Evolutionary conservation across 2,113 vertebrate genomes (phyloP).

Genomic region (Megaceryle torquata): DNA sequence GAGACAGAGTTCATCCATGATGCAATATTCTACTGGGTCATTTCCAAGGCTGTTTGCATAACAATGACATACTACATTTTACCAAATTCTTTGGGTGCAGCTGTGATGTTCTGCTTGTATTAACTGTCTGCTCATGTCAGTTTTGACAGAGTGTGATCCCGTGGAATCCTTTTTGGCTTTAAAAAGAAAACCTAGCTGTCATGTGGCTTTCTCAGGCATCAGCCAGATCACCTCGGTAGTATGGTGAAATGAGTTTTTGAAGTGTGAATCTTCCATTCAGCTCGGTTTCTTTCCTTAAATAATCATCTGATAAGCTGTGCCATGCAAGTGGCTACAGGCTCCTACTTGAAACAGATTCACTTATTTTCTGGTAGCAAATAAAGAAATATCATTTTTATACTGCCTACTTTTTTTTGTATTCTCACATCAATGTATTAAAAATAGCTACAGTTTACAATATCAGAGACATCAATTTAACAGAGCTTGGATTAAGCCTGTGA

Average conservation of each 20-base stretch:
- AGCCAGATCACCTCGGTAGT: neutral
- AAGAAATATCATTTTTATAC: neutral
- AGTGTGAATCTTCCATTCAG: neutral
- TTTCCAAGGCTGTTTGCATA: slow-evolving; percentile 35
- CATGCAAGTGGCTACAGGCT: neutral
- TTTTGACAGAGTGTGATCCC: neutral
- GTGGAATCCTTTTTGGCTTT: slow-evolving; percentile 17
- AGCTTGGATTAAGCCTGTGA: slow-evolving; percentile 44
- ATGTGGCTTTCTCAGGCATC: neutral
- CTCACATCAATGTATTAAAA: neutral
- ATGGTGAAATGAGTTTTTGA: neutral
- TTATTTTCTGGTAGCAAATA: neutral
- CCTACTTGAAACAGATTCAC: neutral
- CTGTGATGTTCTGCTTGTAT: neutral
- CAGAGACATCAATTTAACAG: neutral
- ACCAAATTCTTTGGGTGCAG: neutral
- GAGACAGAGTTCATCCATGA: slow-evolving; percentile 40
- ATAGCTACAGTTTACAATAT: neutral
- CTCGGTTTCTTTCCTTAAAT: neutral
- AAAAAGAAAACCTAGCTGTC: neutral
- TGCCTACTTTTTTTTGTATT: neutral
- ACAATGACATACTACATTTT: neutral
- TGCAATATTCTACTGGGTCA: slow-evolving; percentile 19
- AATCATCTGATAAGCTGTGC: neutral
- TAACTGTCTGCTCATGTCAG: neutral